phyloP scores from a whole-genome alignment of 1,140 invertebrate species.

The Liolophura sinensis region DNA sequence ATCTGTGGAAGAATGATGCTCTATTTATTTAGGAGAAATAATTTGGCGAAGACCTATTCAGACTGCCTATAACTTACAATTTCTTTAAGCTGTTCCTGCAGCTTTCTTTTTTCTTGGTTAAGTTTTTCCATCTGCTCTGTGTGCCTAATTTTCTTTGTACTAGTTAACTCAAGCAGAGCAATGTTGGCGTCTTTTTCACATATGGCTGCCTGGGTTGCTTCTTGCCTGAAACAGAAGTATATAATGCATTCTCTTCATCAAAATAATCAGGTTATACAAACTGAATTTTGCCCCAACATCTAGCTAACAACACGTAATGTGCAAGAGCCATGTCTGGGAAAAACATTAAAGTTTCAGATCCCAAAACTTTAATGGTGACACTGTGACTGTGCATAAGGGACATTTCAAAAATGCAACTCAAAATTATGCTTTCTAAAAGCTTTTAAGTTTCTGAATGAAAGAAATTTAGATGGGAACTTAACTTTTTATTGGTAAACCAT shows the following conservation, averaged over 20 bases:
- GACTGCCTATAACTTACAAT: constrained; percentile 54
- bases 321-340: too few species aligned
- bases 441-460: too few species aligned
- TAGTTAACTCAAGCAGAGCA: constrained; percentile 78
- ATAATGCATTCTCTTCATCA: constrained; percentile 1
- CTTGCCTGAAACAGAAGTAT: constrained; percentile 67
- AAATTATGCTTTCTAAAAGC: too few species aligned
- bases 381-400: too few species aligned
- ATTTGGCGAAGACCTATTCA: not conserved
- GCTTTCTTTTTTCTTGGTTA: constrained; percentile 53
- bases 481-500: too few species aligned
- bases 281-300: not conserved
- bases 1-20: not conserved
- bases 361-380: too few species aligned
- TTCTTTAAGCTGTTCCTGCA: constrained; percentile 55
- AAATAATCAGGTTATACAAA: not conserved
- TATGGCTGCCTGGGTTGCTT: constrained; percentile 78
- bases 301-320: not conserved
- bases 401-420: too few species aligned
- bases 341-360: too few species aligned
- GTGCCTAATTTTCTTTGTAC: constrained; percentile 61
- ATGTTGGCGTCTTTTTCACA: constrained; percentile 86
- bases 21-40: not conserved
- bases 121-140: constrained; percentile 53
- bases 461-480: too few species aligned